Evolutionary conservation across 2,888 invertebrate genomes (phyloP), one percentile per base, ranked within the genome.

Genomic region (Aporophyla lueneburgensis): DNA sequence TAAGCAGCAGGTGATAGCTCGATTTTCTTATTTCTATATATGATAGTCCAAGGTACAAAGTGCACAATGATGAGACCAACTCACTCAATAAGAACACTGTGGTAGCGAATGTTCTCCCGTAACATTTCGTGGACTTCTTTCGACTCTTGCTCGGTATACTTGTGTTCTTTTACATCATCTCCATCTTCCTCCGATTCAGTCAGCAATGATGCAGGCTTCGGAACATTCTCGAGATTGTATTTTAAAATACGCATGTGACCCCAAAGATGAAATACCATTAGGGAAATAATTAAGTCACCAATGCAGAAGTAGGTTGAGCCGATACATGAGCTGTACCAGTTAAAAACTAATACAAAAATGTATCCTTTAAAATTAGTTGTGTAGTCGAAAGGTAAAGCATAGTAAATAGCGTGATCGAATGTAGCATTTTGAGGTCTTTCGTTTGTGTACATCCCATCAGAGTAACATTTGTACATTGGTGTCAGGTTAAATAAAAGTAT

Each of bases 201-300:
- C 33, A 69, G 24, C 21, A 56, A 10, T 1, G 70, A 68, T 2
- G 80, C 73, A 56, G 85, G 85, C n/a, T 62, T 62, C 19, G 77
- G 83, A 14, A 85, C 78, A 24, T 53, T 63, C 19, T 66, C 21
- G 4, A 85, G 71, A 40, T 82, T 71, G 59, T 84, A 2, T 12
- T 33, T 16, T 40, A 82, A 61, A 46, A 84, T 19, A 19, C 80
- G 54, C 49, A 84, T 54, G 24, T 82, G 82, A 27, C 82, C 82
- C 80, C 84, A 82, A 14, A 82, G 62, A 49, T 82, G 84, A 21
- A 82, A 82, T 19, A 82, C 71, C 54, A 70, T 27, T 12, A 79
- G 1, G 1, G 80, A 84, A 19, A 84, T 56, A 19, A 0, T 27
- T 33, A 80, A 33, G 24, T 80, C 80, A 16, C 62, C 7, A 2